These are phyloP conservation scores for Castor canadensis DNA, from an alignment of 2,113 vertebrate species.

Conservation along the genomic window DNA sequence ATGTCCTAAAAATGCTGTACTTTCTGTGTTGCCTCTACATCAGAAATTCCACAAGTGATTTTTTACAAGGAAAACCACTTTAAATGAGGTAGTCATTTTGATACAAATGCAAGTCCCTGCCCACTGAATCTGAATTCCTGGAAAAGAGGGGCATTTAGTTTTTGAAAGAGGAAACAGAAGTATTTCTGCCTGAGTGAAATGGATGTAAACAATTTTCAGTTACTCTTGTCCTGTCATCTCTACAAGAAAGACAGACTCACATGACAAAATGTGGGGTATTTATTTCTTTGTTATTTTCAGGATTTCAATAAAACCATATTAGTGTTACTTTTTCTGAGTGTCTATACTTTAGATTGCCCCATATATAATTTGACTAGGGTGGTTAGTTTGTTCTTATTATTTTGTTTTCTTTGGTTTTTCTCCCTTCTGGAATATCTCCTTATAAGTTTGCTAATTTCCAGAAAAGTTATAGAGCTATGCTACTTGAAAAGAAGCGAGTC, in stretches of 20 bases:
- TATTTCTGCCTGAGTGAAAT: neutral
- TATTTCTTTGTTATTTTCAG: neutral
- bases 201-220: neutral
- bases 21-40: neutral
- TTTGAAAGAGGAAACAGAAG: neutral
- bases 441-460: neutral
- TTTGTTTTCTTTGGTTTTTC: neutral
- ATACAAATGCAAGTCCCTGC: neutral
- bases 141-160: accelerated
- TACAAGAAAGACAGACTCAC: neutral
- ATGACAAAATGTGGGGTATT: neutral
- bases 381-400: too few species aligned
- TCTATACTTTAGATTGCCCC: neutral
- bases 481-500: neutral
- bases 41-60: neutral
- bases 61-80: neutral
- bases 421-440: neutral
- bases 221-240: neutral
- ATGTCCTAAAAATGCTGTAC: neutral
- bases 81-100: neutral
- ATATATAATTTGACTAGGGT: neutral
- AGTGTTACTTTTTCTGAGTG: neutral
- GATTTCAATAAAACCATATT: neutral
- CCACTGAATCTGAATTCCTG: neutral
- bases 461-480: neutral